These are phyloP conservation scores for Channa maculata DNA, from an alignment of 2,113 vertebrate species.

Conservation along the genomic window DNA sequence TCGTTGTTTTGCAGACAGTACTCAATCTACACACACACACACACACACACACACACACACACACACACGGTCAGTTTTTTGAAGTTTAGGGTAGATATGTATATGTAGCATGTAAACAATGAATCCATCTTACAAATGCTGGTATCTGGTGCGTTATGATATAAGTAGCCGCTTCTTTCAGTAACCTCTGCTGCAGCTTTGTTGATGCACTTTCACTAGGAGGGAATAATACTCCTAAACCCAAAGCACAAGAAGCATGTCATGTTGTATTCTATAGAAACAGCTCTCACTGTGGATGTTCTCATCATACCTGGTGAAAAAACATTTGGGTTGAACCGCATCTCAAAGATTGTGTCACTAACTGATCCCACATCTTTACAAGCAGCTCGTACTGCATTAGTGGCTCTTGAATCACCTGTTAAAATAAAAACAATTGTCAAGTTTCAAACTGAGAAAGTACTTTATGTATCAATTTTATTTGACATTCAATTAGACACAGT, in stretches of 20 bases:
- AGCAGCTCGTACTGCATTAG: slow-evolving; percentile 76
- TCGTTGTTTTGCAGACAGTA: slow-evolving; percentile 75
- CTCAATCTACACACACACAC: slow-evolving; percentile 74
- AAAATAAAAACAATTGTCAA: neutral
- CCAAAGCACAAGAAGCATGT: slow-evolving; percentile 10
- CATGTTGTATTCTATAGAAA: neutral
- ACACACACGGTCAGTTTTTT: neutral
- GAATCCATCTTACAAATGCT: slow-evolving; percentile 80
- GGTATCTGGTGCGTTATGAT: slow-evolving; percentile 84
- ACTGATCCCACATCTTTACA: slow-evolving; percentile 85
- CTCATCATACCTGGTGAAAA: slow-evolving; percentile 81
- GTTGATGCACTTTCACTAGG: slow-evolving; percentile 63
- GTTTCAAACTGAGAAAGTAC: neutral
- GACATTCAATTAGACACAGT: neutral
- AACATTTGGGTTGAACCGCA: slow-evolving; percentile 85
- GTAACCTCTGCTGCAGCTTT: slow-evolving; percentile 80
- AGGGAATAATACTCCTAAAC: slow-evolving; percentile 82
- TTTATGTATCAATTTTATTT: neutral
- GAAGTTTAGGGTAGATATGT: slow-evolving; percentile 9
- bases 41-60: neutral
- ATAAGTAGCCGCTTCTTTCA: slow-evolving; percentile 83
- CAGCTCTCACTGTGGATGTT: neutral
- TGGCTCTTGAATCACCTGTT: slow-evolving; percentile 75
- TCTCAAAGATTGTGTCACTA: slow-evolving; percentile 86
- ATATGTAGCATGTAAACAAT: neutral